phyloP scores from a whole-genome alignment of 2,888 invertebrate genomes.

The Lasioglossum calceatum region DNA sequence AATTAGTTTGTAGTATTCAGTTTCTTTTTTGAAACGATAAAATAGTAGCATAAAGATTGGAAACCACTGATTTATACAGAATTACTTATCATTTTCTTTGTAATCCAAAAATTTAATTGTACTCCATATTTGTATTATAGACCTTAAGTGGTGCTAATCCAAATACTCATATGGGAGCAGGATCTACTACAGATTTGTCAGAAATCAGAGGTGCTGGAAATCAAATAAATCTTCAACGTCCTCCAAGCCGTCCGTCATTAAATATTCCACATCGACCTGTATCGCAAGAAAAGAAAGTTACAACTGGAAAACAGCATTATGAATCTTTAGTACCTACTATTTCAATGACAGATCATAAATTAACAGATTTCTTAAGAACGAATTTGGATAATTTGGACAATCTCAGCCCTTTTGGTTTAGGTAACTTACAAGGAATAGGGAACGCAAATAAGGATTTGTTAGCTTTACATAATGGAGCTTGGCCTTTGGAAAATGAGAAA shows the following conservation, averaged over 20 bases:
- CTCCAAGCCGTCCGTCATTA: conserved; percentile 82
- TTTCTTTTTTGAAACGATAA: too few species aligned
- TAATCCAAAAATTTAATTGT: background rate
- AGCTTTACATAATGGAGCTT: conserved; percentile 89
- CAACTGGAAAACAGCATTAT: conserved; percentile 82
- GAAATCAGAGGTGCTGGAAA: conserved; percentile 79
- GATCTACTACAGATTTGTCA: conserved; percentile 77
- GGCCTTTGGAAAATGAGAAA: conserved; percentile 84
- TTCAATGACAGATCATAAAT: conserved; percentile 87
- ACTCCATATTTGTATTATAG: conserved; percentile 46
- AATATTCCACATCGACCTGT: conserved; percentile 83
- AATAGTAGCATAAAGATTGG: too few species aligned
- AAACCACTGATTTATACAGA: background rate
- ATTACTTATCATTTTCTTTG: background rate
- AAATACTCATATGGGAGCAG: conserved; percentile 78
- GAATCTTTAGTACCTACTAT: conserved; percentile 81
- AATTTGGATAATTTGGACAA: conserved; percentile 91
- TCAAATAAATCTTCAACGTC: conserved; percentile 82
- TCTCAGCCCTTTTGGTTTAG: conserved; percentile 82
- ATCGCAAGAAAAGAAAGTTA: conserved; percentile 82
- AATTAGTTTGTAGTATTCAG: too few species aligned
- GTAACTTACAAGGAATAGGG: conserved; percentile 78
- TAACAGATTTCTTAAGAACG: conserved; percentile 89
- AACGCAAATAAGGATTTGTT: conserved; percentile 87
- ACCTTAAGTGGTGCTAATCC: conserved; percentile 76